phyloP scores from a whole-genome alignment of 2,797 vertebrate genomes.

The Mormyrus proboscirostris region DNA sequence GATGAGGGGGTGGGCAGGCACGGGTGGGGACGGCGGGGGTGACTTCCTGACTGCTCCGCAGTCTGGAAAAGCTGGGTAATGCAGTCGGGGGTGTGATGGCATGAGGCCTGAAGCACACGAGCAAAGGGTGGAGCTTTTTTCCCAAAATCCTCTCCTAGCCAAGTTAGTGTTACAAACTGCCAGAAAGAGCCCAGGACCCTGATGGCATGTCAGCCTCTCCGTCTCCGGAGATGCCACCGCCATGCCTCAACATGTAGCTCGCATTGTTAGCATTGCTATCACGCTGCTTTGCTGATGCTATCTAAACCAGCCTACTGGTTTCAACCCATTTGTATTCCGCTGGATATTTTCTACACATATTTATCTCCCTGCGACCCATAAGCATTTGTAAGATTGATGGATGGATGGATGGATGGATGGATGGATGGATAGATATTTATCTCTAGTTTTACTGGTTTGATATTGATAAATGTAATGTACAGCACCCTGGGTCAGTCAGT shows the following conservation, averaged over 20 bases:
- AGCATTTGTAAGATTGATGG: not conserved
- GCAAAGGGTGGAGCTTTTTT: not conserved
- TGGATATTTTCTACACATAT: not conserved
- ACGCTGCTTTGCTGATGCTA: not conserved
- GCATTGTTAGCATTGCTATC: not conserved
- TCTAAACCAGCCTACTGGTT: not conserved
- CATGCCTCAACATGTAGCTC: not conserved
- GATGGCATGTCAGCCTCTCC: not conserved
- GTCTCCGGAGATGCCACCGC: not conserved
- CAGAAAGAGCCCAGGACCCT: not conserved
- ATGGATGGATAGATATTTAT: not conserved
- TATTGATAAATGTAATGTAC: not conserved
- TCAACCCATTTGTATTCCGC: not conserved
- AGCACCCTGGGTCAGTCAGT: not conserved
- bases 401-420: not conserved
- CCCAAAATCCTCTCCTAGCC: not conserved
- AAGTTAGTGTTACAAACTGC: not conserved
- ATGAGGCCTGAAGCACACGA: not conserved
- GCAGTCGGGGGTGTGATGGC: not conserved
- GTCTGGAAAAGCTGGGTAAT: constrained; percentile 16
- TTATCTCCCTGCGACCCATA: not conserved
- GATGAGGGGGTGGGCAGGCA: not conserved
- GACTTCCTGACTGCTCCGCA: not conserved
- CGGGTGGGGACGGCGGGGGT: not conserved
- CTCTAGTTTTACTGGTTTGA: not conserved